Evolutionary conservation across 1,140 invertebrate genomes (phyloP), one percentile per base, ranked within the genome.

Genomic region (Aphelenchoides fujianensis): DNA sequence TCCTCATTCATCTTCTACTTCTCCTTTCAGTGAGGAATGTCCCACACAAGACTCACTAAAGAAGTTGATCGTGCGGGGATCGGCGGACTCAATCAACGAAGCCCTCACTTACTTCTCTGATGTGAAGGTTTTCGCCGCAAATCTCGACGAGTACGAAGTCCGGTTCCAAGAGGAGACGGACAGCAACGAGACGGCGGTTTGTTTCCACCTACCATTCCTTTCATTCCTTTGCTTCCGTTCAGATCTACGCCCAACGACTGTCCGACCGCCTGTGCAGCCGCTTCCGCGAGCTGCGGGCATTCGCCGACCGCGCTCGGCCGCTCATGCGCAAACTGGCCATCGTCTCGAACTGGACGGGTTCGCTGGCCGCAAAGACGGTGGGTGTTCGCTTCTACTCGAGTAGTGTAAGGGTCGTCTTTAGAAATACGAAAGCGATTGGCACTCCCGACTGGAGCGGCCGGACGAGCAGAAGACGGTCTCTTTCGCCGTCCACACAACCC

Each of bases 21-120:
- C 5, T 59, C 23, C 55, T 23, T 59, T 19, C 23, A 59, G 55
- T 23, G 55, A 59, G 12, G 55, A 59, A 59, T 59, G 55, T 59
- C 55, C 55, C 28, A 59, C 55, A 5, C 55, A 59, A 59, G 19
- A 59, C 5, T 27, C 55, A 5, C 23, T 59, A 5, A 19, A 5
- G 19, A 59, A 5, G 5, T 19, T 59, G 7, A 23, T 59, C 34
- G 55, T 59, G 5, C 5, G 55, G 28, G 55, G 55, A 27, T 30
- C 5, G 7, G 5, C 34, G 5, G 5, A 59, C 5, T 30, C 27
- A 30, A 5, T 19, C 28, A 59, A 59, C 19, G 55, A 59, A 5
- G 5, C 55, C 5, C 55, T 59, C 7, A 5, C 34, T 5, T 59
- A 59, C 19, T 59, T 59, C 34, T 32, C 7, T 16, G 55, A 59